Base-by-base conservation (phyloP, 2,888 invertebrate genomes). In the Ischnus inquisitorius region DNA sequence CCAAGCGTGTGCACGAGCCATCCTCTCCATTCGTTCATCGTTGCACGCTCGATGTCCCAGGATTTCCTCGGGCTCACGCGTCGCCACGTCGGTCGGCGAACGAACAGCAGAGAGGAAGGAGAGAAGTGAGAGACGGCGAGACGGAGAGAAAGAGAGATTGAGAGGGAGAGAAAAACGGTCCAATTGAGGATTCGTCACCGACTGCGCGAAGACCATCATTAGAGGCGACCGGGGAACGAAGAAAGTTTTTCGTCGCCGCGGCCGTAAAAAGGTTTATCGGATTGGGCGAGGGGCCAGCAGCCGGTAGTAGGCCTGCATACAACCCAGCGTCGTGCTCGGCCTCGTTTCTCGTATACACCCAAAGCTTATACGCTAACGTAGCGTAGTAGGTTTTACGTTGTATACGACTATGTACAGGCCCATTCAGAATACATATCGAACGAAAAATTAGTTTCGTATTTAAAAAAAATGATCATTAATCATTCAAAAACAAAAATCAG, bases 261-360 rank as follows among this genome's bases (percentile, higher is more conserved):
- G 62, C 64, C 82, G 82, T 82, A 72, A 82, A 82, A 77, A 77
- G 65, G 82, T 75, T 82, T 72, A 77, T 82, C 77, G 72, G 82
- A 82, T 82, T 78, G 82, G 78, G 79, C 82, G 79, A 69, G 41
- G 62, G 76, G 71, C 71, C 69, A 69, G 76, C 46, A 74, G 54
- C 41, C 34, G 57, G 51, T 14, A 51, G 19, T 51, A 51, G 51
- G 51, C 28, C 48, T 43, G 51, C 60, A 46, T 39, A 67, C 19
- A 41, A 54, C 22, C 22, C 41, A 46, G 4, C 54, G 54, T 64
- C 75, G 41, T 65, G 16, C 14, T 16, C 80, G 62, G 68, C 75
- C 80, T 69, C 80, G 41, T 51, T 75, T 34, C 68, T 76, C 71
- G 46, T 71, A 48, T 71, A 71, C 69, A 71, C 19, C 28, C 46